Percentiles rank a stretch among this genome's conserved stretches.
phyloP scores from a whole-genome alignment of 2,797 vertebrate species.

The Masticophis lateralis region DNA sequence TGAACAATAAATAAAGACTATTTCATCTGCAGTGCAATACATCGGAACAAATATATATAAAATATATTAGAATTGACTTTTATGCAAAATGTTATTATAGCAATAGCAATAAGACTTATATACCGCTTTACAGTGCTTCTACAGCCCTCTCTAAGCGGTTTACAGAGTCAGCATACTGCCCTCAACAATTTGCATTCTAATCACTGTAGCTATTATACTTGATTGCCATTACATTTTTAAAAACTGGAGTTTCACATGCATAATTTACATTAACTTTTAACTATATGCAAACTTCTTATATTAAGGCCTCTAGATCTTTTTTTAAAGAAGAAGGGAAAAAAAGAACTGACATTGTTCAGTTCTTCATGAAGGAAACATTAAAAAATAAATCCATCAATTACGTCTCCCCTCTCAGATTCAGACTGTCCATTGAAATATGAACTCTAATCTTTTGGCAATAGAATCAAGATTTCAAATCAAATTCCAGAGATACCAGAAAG shows the following conservation, averaged over 20 bases:
- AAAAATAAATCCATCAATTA: slow-evolving; percentile 23
- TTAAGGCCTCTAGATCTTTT: neutral
- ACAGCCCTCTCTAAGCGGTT: no score
- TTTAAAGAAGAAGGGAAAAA: slow-evolving; percentile 14
- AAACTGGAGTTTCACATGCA: neutral
- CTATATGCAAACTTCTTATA: slow-evolving; percentile 19
- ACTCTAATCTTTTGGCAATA: slow-evolving; percentile 64
- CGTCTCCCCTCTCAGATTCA: slow-evolving; percentile 74
- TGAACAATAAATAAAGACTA: slow-evolving; percentile 34
- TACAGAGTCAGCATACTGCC: no score
- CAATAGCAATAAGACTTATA: no score
- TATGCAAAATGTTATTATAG: neutral
- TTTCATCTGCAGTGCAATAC: neutral
- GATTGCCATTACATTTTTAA: slow-evolving; percentile 37
- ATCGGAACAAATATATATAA: neutral
- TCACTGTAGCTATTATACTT: neutral
- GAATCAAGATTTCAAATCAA: slow-evolving; percentile 69
- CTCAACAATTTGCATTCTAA: no score
- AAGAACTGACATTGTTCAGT: slow-evolving; percentile 1
- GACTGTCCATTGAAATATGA: slow-evolving; percentile 72
- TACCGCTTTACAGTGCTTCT: no score
- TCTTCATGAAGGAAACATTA: slow-evolving; percentile 40
- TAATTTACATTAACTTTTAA: slow-evolving; percentile 31
- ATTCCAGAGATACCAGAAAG: slow-evolving; percentile 67
- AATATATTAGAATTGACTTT: slow-evolving; percentile 41